These are phyloP conservation scores for Dryocosmus kuriphilus DNA, from an alignment of 2,888 invertebrate species.

Conservation along the genomic window DNA sequence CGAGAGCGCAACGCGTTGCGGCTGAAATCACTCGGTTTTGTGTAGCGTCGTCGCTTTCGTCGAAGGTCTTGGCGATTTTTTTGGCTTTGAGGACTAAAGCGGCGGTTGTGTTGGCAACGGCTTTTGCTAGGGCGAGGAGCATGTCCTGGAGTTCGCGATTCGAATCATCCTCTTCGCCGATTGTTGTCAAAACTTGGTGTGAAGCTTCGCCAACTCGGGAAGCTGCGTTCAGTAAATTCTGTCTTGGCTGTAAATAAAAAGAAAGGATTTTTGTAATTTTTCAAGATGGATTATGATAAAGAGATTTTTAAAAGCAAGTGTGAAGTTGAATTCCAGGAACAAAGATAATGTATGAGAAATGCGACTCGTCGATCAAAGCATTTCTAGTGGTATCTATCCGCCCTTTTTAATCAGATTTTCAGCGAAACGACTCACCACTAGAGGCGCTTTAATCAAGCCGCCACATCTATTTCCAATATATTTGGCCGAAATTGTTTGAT, in stretches of 20 bases:
- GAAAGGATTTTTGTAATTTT: not conserved
- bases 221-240: conserved; percentile 95
- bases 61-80: conserved; percentile 94
- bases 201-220: conserved; percentile 98
- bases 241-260: conserved; percentile 84
- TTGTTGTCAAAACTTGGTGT: conserved; percentile 93
- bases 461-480: not conserved
- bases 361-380: no score
- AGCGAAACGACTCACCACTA: no score
- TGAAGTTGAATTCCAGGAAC: no score
- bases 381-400: no score
- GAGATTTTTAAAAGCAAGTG: not conserved
- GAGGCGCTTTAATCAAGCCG: no score
- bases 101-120: conserved; percentile 98
- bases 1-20: conserved; percentile 97
- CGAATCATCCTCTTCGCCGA: conserved; percentile 93
- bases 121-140: conserved; percentile 95
- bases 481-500: not conserved
- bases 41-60: conserved; percentile 83
- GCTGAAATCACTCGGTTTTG: conserved; percentile 95
- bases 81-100: conserved; percentile 97
- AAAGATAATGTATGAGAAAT: no score
- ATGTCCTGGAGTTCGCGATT: conserved; percentile 93
- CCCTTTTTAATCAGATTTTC: no score
- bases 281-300: not conserved